phyloP scores from a whole-genome alignment of 2,888 invertebrate species.

The Meloe dianella region DNA sequence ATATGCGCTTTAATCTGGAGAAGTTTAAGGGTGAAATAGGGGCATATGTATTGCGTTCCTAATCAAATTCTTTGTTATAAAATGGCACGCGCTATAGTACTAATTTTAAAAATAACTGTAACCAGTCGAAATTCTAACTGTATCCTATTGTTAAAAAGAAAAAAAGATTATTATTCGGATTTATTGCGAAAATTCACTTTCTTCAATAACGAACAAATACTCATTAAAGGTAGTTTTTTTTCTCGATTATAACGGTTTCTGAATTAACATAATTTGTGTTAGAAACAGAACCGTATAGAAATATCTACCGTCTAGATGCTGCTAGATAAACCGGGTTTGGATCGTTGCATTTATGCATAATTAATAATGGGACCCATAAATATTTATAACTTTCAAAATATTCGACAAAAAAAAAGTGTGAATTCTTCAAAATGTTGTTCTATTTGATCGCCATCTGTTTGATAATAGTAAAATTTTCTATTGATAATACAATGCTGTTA shows the following conservation, averaged over 20 bases:
- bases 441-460: background rate
- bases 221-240: background rate
- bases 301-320: background rate
- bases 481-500: background rate
- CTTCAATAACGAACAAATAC: constrained; percentile 3
- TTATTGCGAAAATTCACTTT: constrained; percentile 6
- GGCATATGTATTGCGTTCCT: constrained; percentile 42
- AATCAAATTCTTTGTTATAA: constrained; percentile 43
- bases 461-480: background rate
- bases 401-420: background rate
- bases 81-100: constrained; percentile 39
- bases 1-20: constrained; percentile 43
- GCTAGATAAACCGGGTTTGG: background rate
- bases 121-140: constrained; percentile 31
- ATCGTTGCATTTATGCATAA: constrained; percentile 5
- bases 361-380: background rate
- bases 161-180: background rate
- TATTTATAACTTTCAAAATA: background rate
- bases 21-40: constrained; percentile 31
- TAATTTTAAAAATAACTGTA: constrained; percentile 36
- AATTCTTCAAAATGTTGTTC: background rate
- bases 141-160: constrained; percentile 17
- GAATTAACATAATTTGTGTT: constrained; percentile 3
- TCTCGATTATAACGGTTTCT: background rate
- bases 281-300: background rate